Conservation (phyloP, 2,888 invertebrate species). For the Drosophila mayaguana region DNA sequence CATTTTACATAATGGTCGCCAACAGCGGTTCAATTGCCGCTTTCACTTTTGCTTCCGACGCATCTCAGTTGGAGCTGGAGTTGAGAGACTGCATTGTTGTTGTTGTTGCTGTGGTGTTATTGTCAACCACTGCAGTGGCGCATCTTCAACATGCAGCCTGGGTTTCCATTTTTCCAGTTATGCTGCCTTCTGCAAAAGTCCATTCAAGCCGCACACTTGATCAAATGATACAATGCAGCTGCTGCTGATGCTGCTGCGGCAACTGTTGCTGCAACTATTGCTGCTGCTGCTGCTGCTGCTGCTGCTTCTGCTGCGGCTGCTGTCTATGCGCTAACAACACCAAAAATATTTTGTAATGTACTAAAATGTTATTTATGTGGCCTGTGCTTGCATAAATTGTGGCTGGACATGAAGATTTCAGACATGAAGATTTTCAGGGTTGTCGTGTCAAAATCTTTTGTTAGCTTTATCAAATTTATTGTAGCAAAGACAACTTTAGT, state of each 20-base stretch:
- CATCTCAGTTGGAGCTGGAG: constrained; percentile 4
- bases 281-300: not conserved
- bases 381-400: constrained; percentile 33
- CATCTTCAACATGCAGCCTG: constrained; percentile 49
- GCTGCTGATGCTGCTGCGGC: not conserved
- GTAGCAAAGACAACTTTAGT: not conserved
- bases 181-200: constrained; percentile 46
- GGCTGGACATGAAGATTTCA: constrained; percentile 5
- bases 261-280: not conserved
- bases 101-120: constrained; percentile 7
- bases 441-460: not conserved
- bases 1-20: constrained; percentile 59
- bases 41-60: constrained; percentile 62
- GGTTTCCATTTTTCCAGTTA: constrained; percentile 55
- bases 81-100: not conserved
- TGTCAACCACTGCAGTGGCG: constrained; percentile 43
- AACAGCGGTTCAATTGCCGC: constrained; percentile 39
- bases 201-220: constrained; percentile 35
- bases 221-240: constrained; percentile 21
- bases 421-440: constrained; percentile 7
- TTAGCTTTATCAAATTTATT: too few species aligned
- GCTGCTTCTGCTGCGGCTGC: constrained; percentile 10
- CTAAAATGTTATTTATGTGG: constrained; percentile 38
- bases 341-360: constrained; percentile 39
- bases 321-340: constrained; percentile 43